Evolutionary conservation across 1,140 invertebrate genomes (phyloP).

Genomic region (Gyrodactylus bullatarudis): DNA sequence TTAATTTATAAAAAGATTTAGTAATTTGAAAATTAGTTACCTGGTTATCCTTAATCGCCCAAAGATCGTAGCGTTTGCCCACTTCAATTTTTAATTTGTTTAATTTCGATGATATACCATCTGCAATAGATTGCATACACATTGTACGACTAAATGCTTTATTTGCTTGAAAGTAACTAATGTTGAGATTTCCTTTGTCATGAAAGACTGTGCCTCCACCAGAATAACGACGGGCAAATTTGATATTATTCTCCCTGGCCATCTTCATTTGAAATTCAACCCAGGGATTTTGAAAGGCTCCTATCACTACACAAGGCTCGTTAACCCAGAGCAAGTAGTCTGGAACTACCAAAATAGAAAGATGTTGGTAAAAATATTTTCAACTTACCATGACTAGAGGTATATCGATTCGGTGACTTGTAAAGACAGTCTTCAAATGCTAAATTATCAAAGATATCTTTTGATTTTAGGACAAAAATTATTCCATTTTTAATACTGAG

Average conservation of each 20-base stretch:
- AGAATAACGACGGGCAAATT: conserved; percentile 48
- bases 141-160: conserved; percentile 40
- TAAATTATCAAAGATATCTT: not conserved
- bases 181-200: conserved; percentile 59
- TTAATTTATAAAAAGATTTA: conserved; percentile 35
- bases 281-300: conserved; percentile 83
- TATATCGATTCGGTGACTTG: not conserved
- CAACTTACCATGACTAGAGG: not conserved
- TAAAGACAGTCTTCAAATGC: not conserved
- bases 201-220: conserved; percentile 89
- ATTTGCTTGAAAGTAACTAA: conserved; percentile 47
- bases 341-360: not conserved
- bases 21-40: not conserved
- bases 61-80: conserved; percentile 42
- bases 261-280: conserved; percentile 38
- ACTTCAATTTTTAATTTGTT: conserved; percentile 30
- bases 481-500: not conserved
- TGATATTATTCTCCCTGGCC: conserved; percentile 26
- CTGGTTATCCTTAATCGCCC: conserved; percentile 14
- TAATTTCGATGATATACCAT: conserved; percentile 40
- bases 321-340: conserved; percentile 43
- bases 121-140: conserved; percentile 46
- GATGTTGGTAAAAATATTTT: too few species aligned
- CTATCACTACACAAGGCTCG: conserved; percentile 62
- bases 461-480: not conserved